Conservation (phyloP, 2,113 vertebrate species). For the Leptobrachium leishanense region DNA sequence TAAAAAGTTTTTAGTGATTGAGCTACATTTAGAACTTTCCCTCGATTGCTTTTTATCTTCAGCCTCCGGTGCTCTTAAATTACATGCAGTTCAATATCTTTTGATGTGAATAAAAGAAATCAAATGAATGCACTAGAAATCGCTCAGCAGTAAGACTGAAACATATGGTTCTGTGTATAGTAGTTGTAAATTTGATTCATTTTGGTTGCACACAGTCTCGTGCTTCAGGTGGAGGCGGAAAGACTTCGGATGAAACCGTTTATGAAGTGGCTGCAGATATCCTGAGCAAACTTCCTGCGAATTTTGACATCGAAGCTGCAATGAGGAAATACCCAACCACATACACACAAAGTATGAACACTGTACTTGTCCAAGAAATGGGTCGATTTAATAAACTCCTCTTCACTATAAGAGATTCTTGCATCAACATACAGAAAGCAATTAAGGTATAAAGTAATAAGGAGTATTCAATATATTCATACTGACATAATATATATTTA, state of each 20-base stretch:
- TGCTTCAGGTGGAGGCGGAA: slow-evolving; percentile 70
- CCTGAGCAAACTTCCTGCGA: slow-evolving; percentile 76
- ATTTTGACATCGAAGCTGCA: slow-evolving; percentile 77
- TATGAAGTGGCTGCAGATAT: slow-evolving; percentile 83
- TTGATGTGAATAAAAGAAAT: no score
- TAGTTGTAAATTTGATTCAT: not conserved
- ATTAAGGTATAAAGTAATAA: slow-evolving; percentile 72
- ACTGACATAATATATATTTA: no score
- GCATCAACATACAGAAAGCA: slow-evolving; percentile 82
- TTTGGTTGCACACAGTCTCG: slow-evolving; percentile 66
- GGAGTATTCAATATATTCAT: no score
- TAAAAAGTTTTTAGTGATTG: no score
- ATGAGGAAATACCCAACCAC: slow-evolving; percentile 80
- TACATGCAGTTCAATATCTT: no score
- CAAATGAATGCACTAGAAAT: not conserved
- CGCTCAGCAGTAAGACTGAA: not conserved
- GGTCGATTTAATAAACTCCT: slow-evolving; percentile 85
- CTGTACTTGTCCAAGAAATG: slow-evolving; percentile 88
- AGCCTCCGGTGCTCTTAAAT: no score
- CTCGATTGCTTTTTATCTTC: no score
- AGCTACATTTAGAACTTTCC: no score
- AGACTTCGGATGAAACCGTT: slow-evolving; percentile 79
- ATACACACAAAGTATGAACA: slow-evolving; percentile 90
- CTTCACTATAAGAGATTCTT: slow-evolving; percentile 74
- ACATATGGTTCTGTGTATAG: not conserved